A percentile compares a stretch with the other conserved stretches of the same genome.
Evolutionary conservation across 2,888 invertebrate species (phyloP).

Genomic region (Neoascia interrupta): DNA sequence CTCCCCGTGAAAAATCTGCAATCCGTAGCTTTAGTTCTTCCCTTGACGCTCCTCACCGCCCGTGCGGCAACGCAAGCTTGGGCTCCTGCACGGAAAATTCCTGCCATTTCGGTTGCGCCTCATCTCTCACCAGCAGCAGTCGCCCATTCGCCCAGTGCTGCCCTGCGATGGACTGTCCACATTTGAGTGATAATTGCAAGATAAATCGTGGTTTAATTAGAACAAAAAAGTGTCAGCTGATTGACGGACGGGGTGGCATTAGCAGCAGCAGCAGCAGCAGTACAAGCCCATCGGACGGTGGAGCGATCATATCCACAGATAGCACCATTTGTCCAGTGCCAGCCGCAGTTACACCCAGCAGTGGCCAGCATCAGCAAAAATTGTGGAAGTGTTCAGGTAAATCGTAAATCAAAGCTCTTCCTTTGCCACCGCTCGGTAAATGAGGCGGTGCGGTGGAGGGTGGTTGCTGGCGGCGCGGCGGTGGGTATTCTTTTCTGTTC

Average conservation of each 20-base stretch:
- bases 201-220: conserved; percentile 80
- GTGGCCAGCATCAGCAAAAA: conserved; percentile 63
- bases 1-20: conserved; percentile 37
- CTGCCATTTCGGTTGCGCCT: not conserved
- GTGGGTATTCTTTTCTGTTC: too few relatives aligned
- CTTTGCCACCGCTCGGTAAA: not conserved
- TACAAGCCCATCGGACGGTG: conserved; percentile 78
- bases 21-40: conserved; percentile 18
- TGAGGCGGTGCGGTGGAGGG: not conserved
- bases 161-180: conserved; percentile 84
- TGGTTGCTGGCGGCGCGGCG: not conserved
- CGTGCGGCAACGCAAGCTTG: not conserved
- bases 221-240: conserved; percentile 81
- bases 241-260: conserved; percentile 77
- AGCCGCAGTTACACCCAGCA: conserved; percentile 50
- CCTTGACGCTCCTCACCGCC: conserved; percentile 60
- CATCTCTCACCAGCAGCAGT: not conserved
- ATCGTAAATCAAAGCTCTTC: not conserved
- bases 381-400: conserved; percentile 73
- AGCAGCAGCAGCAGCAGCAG: conserved; percentile 79
- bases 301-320: conserved; percentile 23
- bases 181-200: conserved; percentile 85
- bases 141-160: not conserved
- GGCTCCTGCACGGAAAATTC: not conserved
- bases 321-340: conserved; percentile 73